phyloP scores from a whole-genome alignment of 1,140 invertebrate genomes.

The Platyura marginata region DNA sequence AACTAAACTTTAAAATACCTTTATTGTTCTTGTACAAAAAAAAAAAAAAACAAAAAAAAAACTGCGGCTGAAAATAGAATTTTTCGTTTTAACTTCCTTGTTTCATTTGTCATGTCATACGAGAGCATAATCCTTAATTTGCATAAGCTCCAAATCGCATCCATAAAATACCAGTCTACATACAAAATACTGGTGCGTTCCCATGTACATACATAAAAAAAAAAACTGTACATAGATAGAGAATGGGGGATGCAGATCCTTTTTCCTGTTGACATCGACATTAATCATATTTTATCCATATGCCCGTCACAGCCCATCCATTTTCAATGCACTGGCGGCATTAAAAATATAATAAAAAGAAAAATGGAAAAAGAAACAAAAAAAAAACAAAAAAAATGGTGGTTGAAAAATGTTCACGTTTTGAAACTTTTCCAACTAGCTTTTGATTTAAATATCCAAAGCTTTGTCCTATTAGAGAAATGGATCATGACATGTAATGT shows the following conservation, averaged over 20 bases:
- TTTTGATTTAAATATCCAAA: neutral
- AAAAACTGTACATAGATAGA: too few relatives aligned
- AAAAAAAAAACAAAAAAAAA: too few relatives aligned
- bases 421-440: neutral
- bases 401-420: neutral
- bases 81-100: too few relatives aligned
- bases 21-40: too few relatives aligned
- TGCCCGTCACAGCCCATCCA: neutral
- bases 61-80: too few relatives aligned
- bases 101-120: too few relatives aligned
- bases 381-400: neutral
- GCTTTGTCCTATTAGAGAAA: neutral
- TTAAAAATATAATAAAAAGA: neutral
- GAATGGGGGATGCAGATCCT: neutral
- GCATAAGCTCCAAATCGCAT: too few relatives aligned
- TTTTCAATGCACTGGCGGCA: neutral
- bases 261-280: neutral
- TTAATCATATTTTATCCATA: neutral
- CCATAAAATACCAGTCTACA: too few relatives aligned
- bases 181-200: too few relatives aligned
- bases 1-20: too few relatives aligned
- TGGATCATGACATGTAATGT: slow-evolving; percentile 2
- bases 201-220: too few relatives aligned
- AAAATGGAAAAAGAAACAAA: neutral
- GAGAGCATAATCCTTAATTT: too few relatives aligned